Base-by-base conservation (phyloP, 2,888 invertebrate genomes). In the Emmelina monodactyla region DNA sequence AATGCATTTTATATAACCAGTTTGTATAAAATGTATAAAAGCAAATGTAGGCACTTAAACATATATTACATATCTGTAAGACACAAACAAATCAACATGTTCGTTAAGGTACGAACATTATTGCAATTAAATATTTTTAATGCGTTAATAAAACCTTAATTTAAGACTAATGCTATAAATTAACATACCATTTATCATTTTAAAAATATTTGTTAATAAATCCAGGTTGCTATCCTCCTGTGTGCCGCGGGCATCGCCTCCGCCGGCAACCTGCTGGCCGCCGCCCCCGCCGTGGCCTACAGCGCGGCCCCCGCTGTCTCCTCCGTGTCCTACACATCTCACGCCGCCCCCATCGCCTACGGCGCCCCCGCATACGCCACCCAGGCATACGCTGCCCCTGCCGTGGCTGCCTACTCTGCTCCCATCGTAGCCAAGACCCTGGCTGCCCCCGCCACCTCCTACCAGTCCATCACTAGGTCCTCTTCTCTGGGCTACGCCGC, bases 1-100 rank as follows among this genome's bases (percentile, higher is more conserved):
- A 25, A 9, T 4, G 6, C 6, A 25, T n/a, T n/a, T n/a, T n/a
- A n/a, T n/a, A n/a, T n/a, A 7, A 25, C 25, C n/a, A 7, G 25
- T 25, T 25, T 25, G 31, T 12, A 16, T 35, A 13, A 47, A 41
- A 49, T 44, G 60, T 78, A 78, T 75, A 78, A 64, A 75, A 75
- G 71, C 71, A 61, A 64, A 60, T 60, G 64, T 55, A 52, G 53
- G 47, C 61, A 64, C 55, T 59, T 56, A 59, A 53, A 64, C 69
- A 67, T n/a, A 58, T 65, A 76, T 70, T 66, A 65, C 59, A 61
- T 58, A 10, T 25, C 58, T 55, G 53, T 49, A 57, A 59, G 50
- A 62, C 59, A 56, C 66, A 49, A 4, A n/a, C n/a, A n/a, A 4
- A 25, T 10, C 4, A 10, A 25, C 25, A 25, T 25, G 25, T 25